These are phyloP conservation scores for Lepisosteus oculatus DNA, from an alignment of 2,113 vertebrate genomes.

Conservation along the genomic window DNA sequence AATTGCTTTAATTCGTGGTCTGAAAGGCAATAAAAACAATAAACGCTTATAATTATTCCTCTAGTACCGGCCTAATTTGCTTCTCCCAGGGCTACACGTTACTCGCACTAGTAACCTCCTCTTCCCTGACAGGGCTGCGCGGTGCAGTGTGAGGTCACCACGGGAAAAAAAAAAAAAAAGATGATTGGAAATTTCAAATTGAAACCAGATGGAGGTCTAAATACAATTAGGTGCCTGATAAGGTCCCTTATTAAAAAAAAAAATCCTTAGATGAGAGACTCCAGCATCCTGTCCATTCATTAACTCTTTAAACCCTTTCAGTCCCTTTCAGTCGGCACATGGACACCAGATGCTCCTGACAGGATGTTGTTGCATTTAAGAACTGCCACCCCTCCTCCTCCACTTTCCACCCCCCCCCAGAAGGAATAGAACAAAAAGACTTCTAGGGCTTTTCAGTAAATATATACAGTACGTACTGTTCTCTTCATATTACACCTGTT, in stretches of 20 bases:
- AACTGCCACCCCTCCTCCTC: too few relatives aligned
- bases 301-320: not conserved
- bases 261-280: not conserved
- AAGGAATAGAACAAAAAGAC: too few relatives aligned
- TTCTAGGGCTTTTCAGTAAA: too few relatives aligned
- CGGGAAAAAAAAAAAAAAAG: not conserved
- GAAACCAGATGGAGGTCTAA: conserved; percentile 3
- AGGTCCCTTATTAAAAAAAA: not conserved
- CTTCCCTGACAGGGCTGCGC: not conserved
- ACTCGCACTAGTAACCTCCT: not conserved
- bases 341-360: not conserved
- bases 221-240: not conserved
- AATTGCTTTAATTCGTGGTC: not conserved
- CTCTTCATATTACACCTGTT: not conserved
- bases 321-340: not conserved
- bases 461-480: not conserved
- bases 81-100: not conserved
- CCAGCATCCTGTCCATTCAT: conserved; percentile 3
- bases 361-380: not conserved
- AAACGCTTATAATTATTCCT: not conserved
- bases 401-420: too few relatives aligned
- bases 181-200: not conserved
- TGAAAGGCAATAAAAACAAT: not conserved
- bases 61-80: not conserved
- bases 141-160: not conserved